Conservation (phyloP, 2,797 vertebrate species). For the Pangasius larnaudii region DNA sequence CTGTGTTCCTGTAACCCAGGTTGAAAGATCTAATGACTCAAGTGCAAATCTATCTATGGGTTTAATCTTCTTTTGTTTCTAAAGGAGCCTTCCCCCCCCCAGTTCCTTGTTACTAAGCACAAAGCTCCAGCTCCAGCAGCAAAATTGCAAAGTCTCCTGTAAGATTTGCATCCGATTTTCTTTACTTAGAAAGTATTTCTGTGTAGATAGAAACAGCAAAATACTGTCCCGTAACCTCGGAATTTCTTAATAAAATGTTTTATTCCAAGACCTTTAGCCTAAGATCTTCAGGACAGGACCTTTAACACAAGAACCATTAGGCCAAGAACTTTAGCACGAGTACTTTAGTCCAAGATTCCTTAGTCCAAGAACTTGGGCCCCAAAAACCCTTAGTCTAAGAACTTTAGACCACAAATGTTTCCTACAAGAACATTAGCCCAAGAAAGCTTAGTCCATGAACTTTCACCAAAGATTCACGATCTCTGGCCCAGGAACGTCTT, state of each 20-base stretch:
- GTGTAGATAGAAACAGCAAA: neutral
- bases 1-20: neutral
- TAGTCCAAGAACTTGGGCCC: neutral
- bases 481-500: neutral
- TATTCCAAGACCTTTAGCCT: neutral
- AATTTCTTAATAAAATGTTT: neutral
- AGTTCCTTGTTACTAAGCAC: neutral
- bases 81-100: neutral
- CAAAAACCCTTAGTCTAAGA: neutral
- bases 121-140: neutral
- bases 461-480: neutral
- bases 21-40: neutral
- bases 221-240: neutral
- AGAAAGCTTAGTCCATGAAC: neutral
- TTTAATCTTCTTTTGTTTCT: neutral
- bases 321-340: neutral
- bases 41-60: neutral
- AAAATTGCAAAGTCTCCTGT: neutral
- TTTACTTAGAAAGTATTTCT: neutral
- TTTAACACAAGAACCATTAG: neutral
- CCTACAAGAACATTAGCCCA: neutral
- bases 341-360: neutral
- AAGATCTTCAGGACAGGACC: neutral
- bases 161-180: neutral
- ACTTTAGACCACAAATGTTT: neutral